Evolutionary conservation across 2,797 vertebrate genomes (phyloP).

Genomic region (Semaprochilodus insignis): DNA sequence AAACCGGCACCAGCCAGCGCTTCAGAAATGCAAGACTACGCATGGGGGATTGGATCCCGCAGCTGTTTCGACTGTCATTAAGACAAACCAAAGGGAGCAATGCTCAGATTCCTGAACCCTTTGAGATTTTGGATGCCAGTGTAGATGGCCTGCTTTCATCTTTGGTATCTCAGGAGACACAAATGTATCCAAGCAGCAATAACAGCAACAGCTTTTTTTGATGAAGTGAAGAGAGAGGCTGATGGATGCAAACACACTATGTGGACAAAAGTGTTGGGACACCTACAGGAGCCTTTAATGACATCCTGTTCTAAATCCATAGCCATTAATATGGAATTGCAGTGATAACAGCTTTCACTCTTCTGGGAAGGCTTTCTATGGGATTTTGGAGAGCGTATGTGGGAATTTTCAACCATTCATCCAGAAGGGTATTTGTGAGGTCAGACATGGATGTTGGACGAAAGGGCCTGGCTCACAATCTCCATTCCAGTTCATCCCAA

Average conservation of each 20-base stretch:
- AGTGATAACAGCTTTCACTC: too few relatives aligned
- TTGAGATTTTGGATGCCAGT: not conserved
- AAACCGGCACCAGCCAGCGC: not conserved
- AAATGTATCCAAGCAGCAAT: not conserved
- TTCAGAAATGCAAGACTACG: not conserved
- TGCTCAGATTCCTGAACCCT: not conserved
- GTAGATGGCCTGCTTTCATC: not conserved
- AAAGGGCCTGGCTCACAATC: too few relatives aligned
- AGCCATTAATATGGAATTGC: too few relatives aligned
- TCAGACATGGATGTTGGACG: too few relatives aligned
- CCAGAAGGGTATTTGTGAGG: too few relatives aligned
- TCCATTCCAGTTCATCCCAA: too few relatives aligned
- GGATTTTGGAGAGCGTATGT: too few relatives aligned
- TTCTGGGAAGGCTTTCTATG: too few relatives aligned
- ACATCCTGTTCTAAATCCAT: too few relatives aligned
- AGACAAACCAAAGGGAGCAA: not conserved
- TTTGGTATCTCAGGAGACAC: not conserved
- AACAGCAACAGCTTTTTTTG: not conserved
- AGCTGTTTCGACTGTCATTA: constrained; percentile 8
- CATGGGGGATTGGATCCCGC: not conserved
- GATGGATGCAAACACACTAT: not conserved
- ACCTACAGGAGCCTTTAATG: too few relatives aligned
- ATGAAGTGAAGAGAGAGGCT: not conserved
- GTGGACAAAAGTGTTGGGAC: too few relatives aligned
- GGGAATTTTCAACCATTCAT: too few relatives aligned